Evolutionary conservation across 2,113 vertebrate genomes (phyloP).

Genomic region (Glareola pratincola): DNA sequence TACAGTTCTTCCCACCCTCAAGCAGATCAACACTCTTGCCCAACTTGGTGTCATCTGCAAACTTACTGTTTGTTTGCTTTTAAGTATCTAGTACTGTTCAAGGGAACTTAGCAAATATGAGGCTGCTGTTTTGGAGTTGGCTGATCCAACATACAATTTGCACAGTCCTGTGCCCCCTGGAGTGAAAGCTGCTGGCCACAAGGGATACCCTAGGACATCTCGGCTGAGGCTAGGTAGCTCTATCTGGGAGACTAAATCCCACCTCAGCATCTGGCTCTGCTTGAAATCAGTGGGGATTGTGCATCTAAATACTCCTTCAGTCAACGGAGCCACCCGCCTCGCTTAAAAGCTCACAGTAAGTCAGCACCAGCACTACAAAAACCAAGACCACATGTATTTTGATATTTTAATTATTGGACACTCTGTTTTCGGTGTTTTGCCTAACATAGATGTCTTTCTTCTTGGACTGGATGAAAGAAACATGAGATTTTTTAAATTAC

Average conservation of each 20-base stretch:
- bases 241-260: background rate
- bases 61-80: background rate
- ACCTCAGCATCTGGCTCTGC: background rate
- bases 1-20: background rate
- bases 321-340: background rate
- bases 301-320: background rate
- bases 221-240: background rate
- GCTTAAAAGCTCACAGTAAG: background rate
- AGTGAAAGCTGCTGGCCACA: background rate
- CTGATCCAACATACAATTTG: background rate
- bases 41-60: background rate
- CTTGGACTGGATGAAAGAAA: background rate
- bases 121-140: background rate
- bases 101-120: background rate
- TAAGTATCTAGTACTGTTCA: background rate
- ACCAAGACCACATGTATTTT: background rate
- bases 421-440: background rate
- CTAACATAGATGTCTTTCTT: background rate
- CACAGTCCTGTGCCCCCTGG: rapidly evolving
- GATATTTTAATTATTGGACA: background rate
- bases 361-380: background rate
- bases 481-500: rapidly evolving
- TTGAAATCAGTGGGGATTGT: background rate
- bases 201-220: background rate
- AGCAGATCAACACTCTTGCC: rapidly evolving